These are phyloP conservation scores for Novumbra hubbsi DNA, from an alignment of 2,797 vertebrate species.

Conservation along the genomic window DNA sequence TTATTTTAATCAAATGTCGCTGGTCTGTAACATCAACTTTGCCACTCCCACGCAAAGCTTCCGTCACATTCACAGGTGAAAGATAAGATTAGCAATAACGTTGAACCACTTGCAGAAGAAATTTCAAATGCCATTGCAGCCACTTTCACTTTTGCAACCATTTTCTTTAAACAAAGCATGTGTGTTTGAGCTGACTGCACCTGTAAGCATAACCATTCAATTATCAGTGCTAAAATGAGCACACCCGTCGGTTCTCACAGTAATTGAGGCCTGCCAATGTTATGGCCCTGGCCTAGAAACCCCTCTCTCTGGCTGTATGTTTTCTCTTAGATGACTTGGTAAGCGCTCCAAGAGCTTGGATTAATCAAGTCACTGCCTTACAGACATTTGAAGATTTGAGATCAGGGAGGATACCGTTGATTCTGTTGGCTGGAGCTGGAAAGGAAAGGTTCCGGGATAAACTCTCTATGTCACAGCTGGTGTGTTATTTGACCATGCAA, in stretches of 20 bases:
- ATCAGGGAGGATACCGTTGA: slow-evolving; percentile 36
- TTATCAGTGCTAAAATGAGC: neutral
- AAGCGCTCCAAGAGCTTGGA: slow-evolving; percentile 64
- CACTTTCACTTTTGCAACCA: neutral
- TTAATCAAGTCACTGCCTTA: slow-evolving; percentile 58
- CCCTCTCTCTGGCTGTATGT: slow-evolving; percentile 43
- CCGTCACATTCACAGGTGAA: slow-evolving; percentile 50
- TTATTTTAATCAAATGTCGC: slow-evolving; percentile 60
- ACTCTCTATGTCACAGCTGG: slow-evolving; percentile 40
- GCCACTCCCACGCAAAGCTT: slow-evolving; percentile 46
- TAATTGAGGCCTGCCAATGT: neutral
- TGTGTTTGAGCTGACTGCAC: slow-evolving; percentile 1
- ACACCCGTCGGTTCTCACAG: neutral
- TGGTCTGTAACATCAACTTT: slow-evolving; percentile 56
- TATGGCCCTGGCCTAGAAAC: neutral
- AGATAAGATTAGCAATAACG: slow-evolving; percentile 52
- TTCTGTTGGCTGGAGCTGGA: slow-evolving; percentile 38
- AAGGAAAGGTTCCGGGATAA: slow-evolving; percentile 32
- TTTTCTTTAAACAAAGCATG: slow-evolving; percentile 2
- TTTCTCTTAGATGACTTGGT: slow-evolving; percentile 47
- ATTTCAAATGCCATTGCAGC: slow-evolving; percentile 3
- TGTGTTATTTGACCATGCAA: slow-evolving; percentile 59
- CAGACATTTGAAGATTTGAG: slow-evolving; percentile 74
- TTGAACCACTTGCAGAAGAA: neutral
- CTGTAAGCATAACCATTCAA: neutral